phyloP scores from a whole-genome alignment of 2,113 vertebrate species.

The Elgaria multicarinata region DNA sequence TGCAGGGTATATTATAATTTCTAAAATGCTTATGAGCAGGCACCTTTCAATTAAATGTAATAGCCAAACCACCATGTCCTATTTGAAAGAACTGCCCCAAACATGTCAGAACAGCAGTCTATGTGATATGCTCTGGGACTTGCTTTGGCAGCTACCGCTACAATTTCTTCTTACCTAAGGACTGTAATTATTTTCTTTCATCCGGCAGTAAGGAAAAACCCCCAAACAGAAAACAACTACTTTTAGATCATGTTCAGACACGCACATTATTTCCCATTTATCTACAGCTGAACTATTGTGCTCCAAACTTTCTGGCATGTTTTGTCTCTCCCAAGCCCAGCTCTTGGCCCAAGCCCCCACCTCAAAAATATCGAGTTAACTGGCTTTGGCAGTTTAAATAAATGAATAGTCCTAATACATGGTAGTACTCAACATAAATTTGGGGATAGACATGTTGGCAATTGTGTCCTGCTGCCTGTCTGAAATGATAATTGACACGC shows the following conservation, averaged over 20 bases:
- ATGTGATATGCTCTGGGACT: not conserved
- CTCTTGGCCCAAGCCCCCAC: conserved; percentile 9
- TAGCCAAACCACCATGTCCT: not conserved
- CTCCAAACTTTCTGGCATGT: conserved; percentile 51
- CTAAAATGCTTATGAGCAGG: not conserved
- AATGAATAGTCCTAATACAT: conserved; percentile 27
- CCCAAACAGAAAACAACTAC: conserved; percentile 23
- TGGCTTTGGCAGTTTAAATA: conserved; percentile 19
- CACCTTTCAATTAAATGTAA: not conserved
- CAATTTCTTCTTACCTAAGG: conserved; percentile 22
- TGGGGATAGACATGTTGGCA: conserved; percentile 50
- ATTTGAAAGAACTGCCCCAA: conserved; percentile 16
- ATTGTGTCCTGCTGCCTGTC: conserved; percentile 40
- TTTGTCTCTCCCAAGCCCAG: not conserved
- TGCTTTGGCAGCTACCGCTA: conserved; percentile 3
- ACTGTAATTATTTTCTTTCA: conserved; percentile 41
- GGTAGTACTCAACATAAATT: conserved; percentile 53
- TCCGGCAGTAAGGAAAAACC: not conserved
- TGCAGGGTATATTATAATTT: not conserved
- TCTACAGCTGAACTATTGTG: conserved; percentile 24
- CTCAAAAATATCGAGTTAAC: conserved; percentile 10
- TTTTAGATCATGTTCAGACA: conserved; percentile 5
- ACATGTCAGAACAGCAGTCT: conserved; percentile 28
- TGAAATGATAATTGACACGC: conserved; percentile 69
- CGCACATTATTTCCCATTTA: conserved; percentile 19